Base-by-base conservation (phyloP, 2,888 invertebrate species). In the Plutella xylostella region DNA sequence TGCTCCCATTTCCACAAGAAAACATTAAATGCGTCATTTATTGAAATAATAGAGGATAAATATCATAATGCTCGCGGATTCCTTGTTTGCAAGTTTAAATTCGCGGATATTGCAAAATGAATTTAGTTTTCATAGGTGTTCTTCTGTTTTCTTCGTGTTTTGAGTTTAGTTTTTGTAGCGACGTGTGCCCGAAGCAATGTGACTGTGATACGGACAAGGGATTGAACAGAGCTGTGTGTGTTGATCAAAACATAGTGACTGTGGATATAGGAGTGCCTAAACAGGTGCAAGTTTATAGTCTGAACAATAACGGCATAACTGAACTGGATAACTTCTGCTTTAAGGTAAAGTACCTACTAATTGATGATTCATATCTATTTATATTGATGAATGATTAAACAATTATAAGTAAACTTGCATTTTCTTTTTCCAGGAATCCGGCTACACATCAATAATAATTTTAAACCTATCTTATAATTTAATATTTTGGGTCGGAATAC, bases 291-390 rank as follows among this genome's bases (percentile, higher is more conserved):
- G 71, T 88, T 37, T 83, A 90, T 50, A 87, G 87, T 64, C 68
- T 90, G 50, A 87, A 86, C 53, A 77, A 85, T 51, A 90, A 90
- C 68, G 85, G 79, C 55, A 88, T 90, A 51, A 86, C 85, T 53
- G 85, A 84, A 53, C 64, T 90, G 59, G 86, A 88, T 47, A 86
- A 87, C 58, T 83, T 78, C 56, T 84, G 86, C 64, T 89, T 90
- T 61, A 72, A 83, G 82, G 90, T 89, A 68, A 3, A 18, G n/a
- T n/a, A n/a, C n/a, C n/a, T 37, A 12, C n/a, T 9, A 4, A 28
- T 7, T 7, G 25, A 25, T 25, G 9, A 28, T 28, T 4, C 28
- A 28, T 28, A 28, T n/a, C n/a, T n/a, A n/a, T n/a, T n/a, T n/a
- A n/a, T n/a, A n/a, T n/a, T n/a, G n/a, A n/a, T n/a, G n/a, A n/a